Evolutionary conservation across 2,888 invertebrate species (phyloP).

Genomic region (Megastigmus dorsalis): DNA sequence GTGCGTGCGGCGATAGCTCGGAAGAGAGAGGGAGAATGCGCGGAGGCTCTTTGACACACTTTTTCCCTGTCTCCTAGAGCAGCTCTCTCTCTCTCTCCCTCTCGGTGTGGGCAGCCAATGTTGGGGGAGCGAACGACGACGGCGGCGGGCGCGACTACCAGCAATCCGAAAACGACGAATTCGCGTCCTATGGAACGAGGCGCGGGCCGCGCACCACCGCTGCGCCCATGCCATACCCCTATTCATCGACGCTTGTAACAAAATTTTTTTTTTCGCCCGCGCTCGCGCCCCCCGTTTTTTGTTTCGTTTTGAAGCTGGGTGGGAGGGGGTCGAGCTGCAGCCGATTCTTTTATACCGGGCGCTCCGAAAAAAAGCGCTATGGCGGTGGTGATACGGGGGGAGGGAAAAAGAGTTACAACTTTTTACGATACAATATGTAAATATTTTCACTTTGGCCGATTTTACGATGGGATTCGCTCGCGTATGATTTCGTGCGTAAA

Average conservation of each 20-base stretch:
- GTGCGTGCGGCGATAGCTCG: too few relatives aligned
- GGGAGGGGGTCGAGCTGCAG: neutral
- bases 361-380: too few relatives aligned
- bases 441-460: slow-evolving; percentile 46
- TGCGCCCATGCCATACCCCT: slow-evolving; percentile 22
- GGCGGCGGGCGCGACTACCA: neutral
- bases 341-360: slow-evolving; percentile 38
- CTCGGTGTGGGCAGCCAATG: too few relatives aligned
- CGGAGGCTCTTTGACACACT: slow-evolving; percentile 35
- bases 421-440: slow-evolving; percentile 49
- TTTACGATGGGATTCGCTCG: slow-evolving; percentile 39
- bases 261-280: slow-evolving; percentile 38
- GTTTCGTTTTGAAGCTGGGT: too few relatives aligned
- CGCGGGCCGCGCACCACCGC: neutral
- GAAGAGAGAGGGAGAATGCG: neutral
- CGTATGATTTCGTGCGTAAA: slow-evolving; percentile 8
- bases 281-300: neutral
- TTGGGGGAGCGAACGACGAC: neutral
- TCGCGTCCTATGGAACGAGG: too few relatives aligned
- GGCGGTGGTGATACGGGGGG: too few relatives aligned
- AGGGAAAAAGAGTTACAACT: slow-evolving; percentile 50
- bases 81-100: too few relatives aligned
- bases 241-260: slow-evolving; percentile 49
- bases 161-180: slow-evolving; percentile 31
- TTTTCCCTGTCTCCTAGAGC: slow-evolving; percentile 27